Conservation (phyloP, 2,797 vertebrate genomes). For the Sebastes aleutianus region DNA sequence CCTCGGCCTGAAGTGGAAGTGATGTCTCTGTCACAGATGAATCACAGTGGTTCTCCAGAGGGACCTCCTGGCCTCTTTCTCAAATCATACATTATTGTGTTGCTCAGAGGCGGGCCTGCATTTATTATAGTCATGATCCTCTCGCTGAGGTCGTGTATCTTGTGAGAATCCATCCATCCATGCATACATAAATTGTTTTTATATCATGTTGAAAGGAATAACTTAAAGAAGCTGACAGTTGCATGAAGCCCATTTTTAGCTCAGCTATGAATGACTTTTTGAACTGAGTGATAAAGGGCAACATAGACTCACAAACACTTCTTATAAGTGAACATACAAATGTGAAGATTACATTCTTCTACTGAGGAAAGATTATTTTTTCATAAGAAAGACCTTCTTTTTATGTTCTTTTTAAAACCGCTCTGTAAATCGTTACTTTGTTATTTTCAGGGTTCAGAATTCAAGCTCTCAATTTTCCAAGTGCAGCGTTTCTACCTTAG, state of each 20-base stretch:
- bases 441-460: neutral
- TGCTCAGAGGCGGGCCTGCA: constrained; percentile 45
- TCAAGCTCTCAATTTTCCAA: neutral
- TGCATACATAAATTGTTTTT: constrained; percentile 47
- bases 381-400: neutral
- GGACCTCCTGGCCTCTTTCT: constrained; percentile 67
- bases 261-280: constrained; percentile 11
- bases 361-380: no score
- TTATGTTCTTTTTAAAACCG: neutral
- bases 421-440: neutral
- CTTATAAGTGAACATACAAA: neutral
- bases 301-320: constrained; percentile 5
- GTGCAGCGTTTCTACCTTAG: neutral
- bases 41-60: constrained; percentile 61
- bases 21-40: constrained; percentile 77
- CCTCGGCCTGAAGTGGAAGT: constrained; percentile 62
- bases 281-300: constrained; percentile 15
- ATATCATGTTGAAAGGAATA: constrained; percentile 35
- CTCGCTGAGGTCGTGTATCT: constrained; percentile 38
- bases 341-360: neutral
- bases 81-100: constrained; percentile 68
- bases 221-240: constrained; percentile 24
- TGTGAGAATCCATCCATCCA: constrained; percentile 37
- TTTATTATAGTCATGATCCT: constrained; percentile 59
- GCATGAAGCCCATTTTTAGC: constrained; percentile 22